Evolutionary conservation across 2,113 vertebrate genomes (phyloP).

Genomic region (Seriola aureovittata): DNA sequence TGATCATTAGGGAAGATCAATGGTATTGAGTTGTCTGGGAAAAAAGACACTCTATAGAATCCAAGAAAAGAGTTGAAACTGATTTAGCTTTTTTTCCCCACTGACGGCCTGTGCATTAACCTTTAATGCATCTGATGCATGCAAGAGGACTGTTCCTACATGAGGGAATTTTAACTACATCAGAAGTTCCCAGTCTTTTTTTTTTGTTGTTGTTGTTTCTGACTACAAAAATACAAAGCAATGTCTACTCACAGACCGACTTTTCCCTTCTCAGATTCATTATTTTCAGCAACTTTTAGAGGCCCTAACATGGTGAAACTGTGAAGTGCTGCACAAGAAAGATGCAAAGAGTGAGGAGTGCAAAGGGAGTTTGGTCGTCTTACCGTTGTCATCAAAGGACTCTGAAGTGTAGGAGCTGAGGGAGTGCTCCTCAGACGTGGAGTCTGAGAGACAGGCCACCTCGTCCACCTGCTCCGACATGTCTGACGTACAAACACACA

Average conservation of each 20-base stretch:
- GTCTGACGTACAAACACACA: conserved; percentile 76
- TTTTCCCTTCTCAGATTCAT: neutral
- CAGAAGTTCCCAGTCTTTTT: neutral
- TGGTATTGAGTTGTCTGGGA: conserved; percentile 52
- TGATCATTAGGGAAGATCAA: conserved; percentile 56
- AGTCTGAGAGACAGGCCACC: conserved; percentile 90
- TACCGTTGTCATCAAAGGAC: conserved; percentile 96
- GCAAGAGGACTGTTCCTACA: neutral
- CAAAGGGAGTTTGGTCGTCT: conserved; percentile 52
- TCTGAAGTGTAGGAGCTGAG: conserved; percentile 95
- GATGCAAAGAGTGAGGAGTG: neutral
- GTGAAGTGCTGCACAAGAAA: neutral
- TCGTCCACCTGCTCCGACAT: conserved; percentile 86
- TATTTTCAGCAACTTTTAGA: neutral
- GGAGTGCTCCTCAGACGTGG: conserved; percentile 92
- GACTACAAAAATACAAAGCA: neutral
- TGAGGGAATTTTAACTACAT: neutral
- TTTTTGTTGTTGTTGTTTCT: neutral
- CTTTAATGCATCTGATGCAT: neutral
- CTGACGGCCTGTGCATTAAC: neutral
- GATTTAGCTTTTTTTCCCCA: neutral
- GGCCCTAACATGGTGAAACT: neutral
- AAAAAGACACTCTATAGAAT: conserved; percentile 28
- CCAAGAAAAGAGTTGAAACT: conserved; percentile 14
- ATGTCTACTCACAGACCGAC: neutral